A percentile compares a stretch with the other conserved stretches of the same genome.
Evolutionary conservation across 2,113 vertebrate genomes (phyloP).

Genomic region (Neolamprologus kungweensis): DNA sequence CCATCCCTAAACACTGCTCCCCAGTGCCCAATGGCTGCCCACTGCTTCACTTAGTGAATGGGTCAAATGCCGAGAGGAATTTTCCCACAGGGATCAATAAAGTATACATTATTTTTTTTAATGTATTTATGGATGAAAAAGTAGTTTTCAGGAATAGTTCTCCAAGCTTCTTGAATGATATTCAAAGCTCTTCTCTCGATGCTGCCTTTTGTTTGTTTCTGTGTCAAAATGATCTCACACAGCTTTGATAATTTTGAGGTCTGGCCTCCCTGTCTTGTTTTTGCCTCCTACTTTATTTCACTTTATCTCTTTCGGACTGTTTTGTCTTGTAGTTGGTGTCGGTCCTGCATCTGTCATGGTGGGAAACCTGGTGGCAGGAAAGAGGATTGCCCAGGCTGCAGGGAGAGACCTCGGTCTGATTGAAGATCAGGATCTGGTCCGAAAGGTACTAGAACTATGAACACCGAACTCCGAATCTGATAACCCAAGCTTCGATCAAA

Average conservation of each 20-base stretch:
- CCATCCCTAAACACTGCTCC: neutral
- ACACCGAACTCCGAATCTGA: neutral
- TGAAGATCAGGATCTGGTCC: constrained; percentile 92
- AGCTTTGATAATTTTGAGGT: neutral
- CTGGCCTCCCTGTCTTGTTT: neutral
- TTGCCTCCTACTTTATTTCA: neutral
- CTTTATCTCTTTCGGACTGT: neutral
- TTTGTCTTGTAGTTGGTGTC: constrained; percentile 74
- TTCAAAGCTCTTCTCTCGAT: neutral
- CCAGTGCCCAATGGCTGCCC: neutral
- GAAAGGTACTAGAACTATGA: constrained; percentile 76
- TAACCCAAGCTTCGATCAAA: neutral
- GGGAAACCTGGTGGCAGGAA: constrained; percentile 96
- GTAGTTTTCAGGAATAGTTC: neutral
- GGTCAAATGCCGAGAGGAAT: neutral
- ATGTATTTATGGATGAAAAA: neutral
- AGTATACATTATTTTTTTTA: neutral
- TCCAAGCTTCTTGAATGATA: neutral
- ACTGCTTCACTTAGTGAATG: neutral
- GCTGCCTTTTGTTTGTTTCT: neutral
- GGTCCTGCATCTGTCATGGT: constrained; percentile 97
- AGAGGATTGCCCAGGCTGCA: constrained; percentile 94
- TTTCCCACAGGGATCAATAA: neutral
- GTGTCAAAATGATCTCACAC: neutral
- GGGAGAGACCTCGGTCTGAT: constrained; percentile 93